These are phyloP conservation scores for Sycophila sp. DNA, from an alignment of 1,140 invertebrate species.

Conservation along the genomic window DNA sequence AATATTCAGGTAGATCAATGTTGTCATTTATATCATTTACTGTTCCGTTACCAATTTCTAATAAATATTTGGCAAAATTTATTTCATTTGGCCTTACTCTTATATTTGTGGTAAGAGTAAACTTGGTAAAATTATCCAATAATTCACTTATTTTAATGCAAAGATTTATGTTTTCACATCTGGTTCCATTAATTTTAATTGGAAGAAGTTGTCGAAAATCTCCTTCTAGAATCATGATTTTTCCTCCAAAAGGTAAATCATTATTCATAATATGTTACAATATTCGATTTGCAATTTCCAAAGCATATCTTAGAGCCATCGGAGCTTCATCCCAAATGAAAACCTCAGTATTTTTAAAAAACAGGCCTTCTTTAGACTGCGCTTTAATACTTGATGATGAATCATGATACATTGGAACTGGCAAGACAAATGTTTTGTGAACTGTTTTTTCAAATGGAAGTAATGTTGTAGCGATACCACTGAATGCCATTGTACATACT, in stretches of 20 bases:
- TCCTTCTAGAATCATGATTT: slow-evolving; percentile 43
- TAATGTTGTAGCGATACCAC: slow-evolving; percentile 27
- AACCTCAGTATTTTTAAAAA: slow-evolving; percentile 30
- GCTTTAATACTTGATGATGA: slow-evolving; percentile 46
- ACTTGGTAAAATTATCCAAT: slow-evolving; percentile 25
- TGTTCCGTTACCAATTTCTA: not conserved
- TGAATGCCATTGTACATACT: not conserved
- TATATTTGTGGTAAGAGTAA: slow-evolving; percentile 26
- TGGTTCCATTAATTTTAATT: slow-evolving; percentile 33
- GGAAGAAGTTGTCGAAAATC: slow-evolving; percentile 46
- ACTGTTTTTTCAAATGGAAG: slow-evolving; percentile 40
- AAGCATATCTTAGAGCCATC: slow-evolving; percentile 14
- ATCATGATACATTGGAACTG: slow-evolving; percentile 2
- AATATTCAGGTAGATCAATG: too few relatives aligned
- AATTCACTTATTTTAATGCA: slow-evolving; percentile 34
- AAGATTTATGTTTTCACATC: slow-evolving; percentile 41
- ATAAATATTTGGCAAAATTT: not conserved
- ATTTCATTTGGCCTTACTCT: slow-evolving; percentile 13
- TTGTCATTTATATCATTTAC: too few relatives aligned
- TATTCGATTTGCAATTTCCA: slow-evolving; percentile 29
- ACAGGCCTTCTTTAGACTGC: slow-evolving; percentile 38
- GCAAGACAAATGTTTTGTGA: slow-evolving; percentile 42
- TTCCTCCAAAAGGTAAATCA: slow-evolving; percentile 43
- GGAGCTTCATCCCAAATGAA: slow-evolving; percentile 40
- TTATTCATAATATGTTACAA: slow-evolving; percentile 37